Evolutionary conservation across 2,888 invertebrate genomes (phyloP).

Genomic region (Lucinisca nassula): DNA sequence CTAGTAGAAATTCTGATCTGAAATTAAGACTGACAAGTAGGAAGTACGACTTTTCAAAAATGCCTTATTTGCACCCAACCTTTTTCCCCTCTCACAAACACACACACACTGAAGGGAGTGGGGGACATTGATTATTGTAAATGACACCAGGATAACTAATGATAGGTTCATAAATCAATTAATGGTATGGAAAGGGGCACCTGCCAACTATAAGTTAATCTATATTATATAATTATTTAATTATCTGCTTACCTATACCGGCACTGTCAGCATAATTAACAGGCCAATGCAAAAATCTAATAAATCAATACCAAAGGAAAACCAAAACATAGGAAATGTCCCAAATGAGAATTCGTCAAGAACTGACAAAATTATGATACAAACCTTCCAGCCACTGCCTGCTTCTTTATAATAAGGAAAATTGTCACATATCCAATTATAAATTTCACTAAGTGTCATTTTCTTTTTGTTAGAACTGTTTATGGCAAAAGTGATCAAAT

Average conservation of each 20-base stretch:
- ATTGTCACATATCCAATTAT: conserved; percentile 92
- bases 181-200: no score
- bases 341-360: neutral
- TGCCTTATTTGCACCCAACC: no score
- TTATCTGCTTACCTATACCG: neutral
- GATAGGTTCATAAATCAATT: no score
- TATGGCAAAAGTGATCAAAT: conserved; percentile 92
- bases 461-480: conserved; percentile 91
- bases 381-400: conserved; percentile 92
- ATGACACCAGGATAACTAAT: no score
- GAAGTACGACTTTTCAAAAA: no score
- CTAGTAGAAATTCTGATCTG: no score
- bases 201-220: no score
- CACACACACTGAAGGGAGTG: no score
- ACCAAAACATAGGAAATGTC: neutral
- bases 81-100: no score
- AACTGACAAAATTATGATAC: conserved; percentile 11
- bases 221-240: no score
- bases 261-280: neutral
- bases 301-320: neutral
- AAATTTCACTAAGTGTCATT: conserved; percentile 93
- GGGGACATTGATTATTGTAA: no score
- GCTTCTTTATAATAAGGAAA: conserved; percentile 93
- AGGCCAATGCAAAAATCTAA: neutral
- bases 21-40: no score